These are phyloP conservation scores for Amaurobius ferox DNA, from an alignment of 2,888 invertebrate species.

Conservation along the genomic window DNA sequence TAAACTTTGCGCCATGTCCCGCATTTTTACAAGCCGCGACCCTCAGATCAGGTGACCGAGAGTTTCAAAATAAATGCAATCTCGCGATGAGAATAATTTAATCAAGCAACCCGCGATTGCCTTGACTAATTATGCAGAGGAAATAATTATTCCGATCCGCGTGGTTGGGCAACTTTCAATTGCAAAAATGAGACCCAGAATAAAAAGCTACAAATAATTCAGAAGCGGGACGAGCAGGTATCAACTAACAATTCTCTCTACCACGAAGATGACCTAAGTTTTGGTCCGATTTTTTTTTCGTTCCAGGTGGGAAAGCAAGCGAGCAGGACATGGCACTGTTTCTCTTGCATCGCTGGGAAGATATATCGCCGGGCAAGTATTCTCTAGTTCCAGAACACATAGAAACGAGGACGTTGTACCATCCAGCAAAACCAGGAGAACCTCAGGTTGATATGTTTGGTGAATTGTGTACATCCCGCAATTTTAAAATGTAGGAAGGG, in stretches of 20 bases:
- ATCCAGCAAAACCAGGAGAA: conserved; percentile 86
- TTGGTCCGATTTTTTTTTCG: not conserved
- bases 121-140: not conserved
- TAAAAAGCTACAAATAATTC: not conserved
- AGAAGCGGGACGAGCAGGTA: not conserved
- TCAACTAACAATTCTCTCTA: not conserved
- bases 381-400: conserved; percentile 90
- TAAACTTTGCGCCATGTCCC: no score
- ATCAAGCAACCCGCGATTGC: not conserved
- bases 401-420: conserved; percentile 90
- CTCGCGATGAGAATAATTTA: not conserved
- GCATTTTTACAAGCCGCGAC: no score
- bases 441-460: conserved; percentile 50
- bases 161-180: not conserved
- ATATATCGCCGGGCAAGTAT: conserved; percentile 86
- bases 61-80: no score
- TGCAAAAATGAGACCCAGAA: not conserved
- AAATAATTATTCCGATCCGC: conserved; percentile 8
- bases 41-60: no score
- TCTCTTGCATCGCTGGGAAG: conserved; percentile 83
- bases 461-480: no score
- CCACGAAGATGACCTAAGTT: not conserved
- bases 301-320: conserved; percentile 16
- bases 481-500: no score
- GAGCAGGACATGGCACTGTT: conserved; percentile 78